phyloP scores from a whole-genome alignment of 2,797 vertebrate genomes.

The Sternarchorhynchus goeldii region DNA sequence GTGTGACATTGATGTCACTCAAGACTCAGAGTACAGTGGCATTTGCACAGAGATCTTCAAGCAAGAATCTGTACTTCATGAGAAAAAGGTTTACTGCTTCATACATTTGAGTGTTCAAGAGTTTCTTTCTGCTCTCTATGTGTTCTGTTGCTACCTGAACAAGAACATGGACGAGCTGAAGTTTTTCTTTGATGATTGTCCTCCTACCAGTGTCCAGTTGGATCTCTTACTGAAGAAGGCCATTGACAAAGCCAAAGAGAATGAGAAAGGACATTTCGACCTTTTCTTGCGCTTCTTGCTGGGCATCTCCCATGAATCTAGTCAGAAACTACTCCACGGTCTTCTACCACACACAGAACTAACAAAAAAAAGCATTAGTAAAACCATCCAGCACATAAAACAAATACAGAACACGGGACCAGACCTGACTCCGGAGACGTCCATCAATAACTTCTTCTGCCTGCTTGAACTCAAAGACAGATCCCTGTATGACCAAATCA shows the following conservation, averaged over 20 bases:
- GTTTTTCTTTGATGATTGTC: slow-evolving; percentile 21
- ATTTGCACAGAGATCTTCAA: slow-evolving; percentile 52
- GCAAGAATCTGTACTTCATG: slow-evolving; percentile 28
- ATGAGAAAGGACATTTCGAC: slow-evolving; percentile 42
- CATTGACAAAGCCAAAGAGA: slow-evolving; percentile 21
- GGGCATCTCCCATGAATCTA: slow-evolving; percentile 49
- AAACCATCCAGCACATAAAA: slow-evolving; percentile 41
- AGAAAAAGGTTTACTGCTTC: slow-evolving; percentile 51
- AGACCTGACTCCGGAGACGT: slow-evolving; percentile 33
- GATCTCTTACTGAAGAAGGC: slow-evolving; percentile 38
- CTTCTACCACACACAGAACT: slow-evolving; percentile 23
- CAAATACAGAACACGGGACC: slow-evolving; percentile 22
- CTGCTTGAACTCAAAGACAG: slow-evolving; percentile 41
- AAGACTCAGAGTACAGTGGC: slow-evolving; percentile 34
- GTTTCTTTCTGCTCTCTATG: slow-evolving; percentile 54
- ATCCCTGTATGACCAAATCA: slow-evolving; percentile 32
- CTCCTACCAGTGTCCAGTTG: neutral
- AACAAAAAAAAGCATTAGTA: slow-evolving; percentile 26
- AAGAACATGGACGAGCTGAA: neutral
- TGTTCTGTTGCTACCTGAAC: slow-evolving; percentile 43
- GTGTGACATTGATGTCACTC: slow-evolving; percentile 27
- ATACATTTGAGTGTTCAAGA: slow-evolving; percentile 53
- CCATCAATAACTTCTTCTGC: slow-evolving; percentile 51
- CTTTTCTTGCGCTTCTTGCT: slow-evolving; percentile 52
- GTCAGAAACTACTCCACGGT: slow-evolving; percentile 34